These are phyloP conservation scores for Sepiola atlantica DNA, from an alignment of 2,888 invertebrate species.

Conservation along the genomic window DNA sequence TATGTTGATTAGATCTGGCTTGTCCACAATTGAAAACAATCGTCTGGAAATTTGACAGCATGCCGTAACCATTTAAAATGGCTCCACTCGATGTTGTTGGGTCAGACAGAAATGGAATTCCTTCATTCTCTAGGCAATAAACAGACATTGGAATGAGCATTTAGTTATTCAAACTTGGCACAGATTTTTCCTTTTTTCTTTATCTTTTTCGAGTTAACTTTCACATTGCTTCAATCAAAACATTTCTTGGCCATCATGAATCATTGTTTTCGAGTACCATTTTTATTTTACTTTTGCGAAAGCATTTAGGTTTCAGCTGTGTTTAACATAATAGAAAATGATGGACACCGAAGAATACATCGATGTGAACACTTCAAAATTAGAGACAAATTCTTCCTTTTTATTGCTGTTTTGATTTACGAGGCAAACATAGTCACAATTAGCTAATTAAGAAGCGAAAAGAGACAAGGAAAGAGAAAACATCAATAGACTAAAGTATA, in stretches of 20 bases:
- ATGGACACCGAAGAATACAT: not conserved
- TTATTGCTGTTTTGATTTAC: not conserved
- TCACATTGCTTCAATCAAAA: not conserved
- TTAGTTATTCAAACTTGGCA: not conserved
- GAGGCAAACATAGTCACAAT: not conserved
- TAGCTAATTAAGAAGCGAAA: not conserved
- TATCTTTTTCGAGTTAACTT: not conserved
- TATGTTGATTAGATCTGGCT: constrained; percentile 1
- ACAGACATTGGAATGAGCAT: constrained; percentile 12
- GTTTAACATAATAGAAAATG: not conserved
- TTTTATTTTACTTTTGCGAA: not conserved
- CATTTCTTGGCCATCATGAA: not conserved
- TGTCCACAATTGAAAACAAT: constrained; percentile 32
- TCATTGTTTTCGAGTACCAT: not conserved
- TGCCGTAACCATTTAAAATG: not conserved
- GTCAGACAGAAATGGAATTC: constrained; percentile 32
- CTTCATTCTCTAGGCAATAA: not conserved
- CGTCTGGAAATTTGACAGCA: constrained; percentile 10
- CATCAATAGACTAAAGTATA: too few relatives aligned
- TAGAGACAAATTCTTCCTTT: not conserved
- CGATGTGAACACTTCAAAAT: not conserved
- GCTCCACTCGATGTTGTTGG: constrained; percentile 32
- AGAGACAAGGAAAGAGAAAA: too few relatives aligned
- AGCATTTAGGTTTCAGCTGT: not conserved
- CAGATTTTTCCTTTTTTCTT: not conserved